phyloP scores from a whole-genome alignment of 2,113 vertebrate genomes.

The Triplophysa siluroides region DNA sequence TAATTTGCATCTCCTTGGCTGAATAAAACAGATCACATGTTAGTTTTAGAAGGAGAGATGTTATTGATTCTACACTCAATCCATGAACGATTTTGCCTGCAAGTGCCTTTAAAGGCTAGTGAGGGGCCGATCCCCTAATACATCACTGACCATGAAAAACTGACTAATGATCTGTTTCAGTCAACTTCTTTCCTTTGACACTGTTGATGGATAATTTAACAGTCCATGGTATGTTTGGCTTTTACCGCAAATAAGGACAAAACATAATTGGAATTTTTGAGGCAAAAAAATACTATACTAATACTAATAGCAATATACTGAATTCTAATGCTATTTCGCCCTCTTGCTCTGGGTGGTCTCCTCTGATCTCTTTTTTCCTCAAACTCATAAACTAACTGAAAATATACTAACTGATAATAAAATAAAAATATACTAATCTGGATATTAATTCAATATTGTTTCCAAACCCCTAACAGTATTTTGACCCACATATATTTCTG shows the following conservation, averaged over 20 bases:
- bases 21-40: background rate
- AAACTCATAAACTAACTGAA: too few species aligned
- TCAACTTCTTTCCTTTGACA: conserved; percentile 2
- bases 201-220: background rate
- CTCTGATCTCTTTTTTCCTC: too few species aligned
- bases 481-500: background rate
- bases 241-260: background rate
- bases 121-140: conserved; percentile 29
- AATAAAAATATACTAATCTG: too few species aligned
- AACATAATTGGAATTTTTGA: too few species aligned
- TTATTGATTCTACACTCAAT: background rate
- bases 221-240: background rate
- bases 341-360: too few species aligned
- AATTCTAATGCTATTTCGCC: too few species aligned
- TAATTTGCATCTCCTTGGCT: background rate
- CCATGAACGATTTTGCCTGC: conserved; percentile 17
- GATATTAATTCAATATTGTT: background rate
- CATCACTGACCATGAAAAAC: conserved; percentile 20
- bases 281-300: too few species aligned
- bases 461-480: background rate
- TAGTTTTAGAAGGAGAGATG: background rate
- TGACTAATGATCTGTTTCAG: conserved; percentile 17
- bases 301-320: too few species aligned
- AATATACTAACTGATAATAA: too few species aligned
- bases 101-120: background rate